Percentiles rank a stretch among this genome's conserved stretches.
phyloP scores from a whole-genome alignment of 2,113 vertebrate species.

The Ophthalmolycus amberensis region DNA sequence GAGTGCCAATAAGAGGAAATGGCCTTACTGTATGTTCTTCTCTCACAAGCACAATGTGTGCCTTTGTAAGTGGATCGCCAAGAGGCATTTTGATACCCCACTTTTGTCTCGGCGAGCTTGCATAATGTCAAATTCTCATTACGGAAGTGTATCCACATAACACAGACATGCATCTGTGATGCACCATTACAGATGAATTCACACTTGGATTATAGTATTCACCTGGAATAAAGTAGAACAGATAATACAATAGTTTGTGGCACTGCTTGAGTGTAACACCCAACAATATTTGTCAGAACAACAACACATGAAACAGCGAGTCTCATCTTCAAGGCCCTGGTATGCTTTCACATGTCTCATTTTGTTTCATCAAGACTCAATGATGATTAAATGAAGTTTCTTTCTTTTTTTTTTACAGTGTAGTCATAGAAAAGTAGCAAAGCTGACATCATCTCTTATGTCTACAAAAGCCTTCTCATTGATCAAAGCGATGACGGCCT shows the following conservation, averaged over 20 bases:
- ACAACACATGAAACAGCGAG: not conserved
- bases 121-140: constrained; percentile 38
- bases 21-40: constrained; percentile 72
- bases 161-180: constrained; percentile 3
- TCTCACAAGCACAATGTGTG: constrained; percentile 77
- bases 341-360: constrained; percentile 7
- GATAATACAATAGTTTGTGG: constrained; percentile 6
- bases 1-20: constrained; percentile 82
- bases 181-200: not conserved
- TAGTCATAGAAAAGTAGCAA: constrained; percentile 26
- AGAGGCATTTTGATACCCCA: constrained; percentile 73
- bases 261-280: not conserved
- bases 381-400: not conserved
- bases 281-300: not conserved
- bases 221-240: constrained; percentile 12
- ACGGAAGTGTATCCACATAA: constrained; percentile 27
- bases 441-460: constrained; percentile 68
- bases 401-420: constrained; percentile 15
- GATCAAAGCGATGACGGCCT: constrained; percentile 63
- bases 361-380: constrained; percentile 25
- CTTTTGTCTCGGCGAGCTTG: constrained; percentile 58
- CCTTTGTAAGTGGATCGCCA: constrained; percentile 77
- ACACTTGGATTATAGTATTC: not conserved
- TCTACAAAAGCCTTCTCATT: constrained; percentile 56
- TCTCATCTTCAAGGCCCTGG: not conserved